These are phyloP conservation scores for Mystacornis crossleyi DNA, from an alignment of 2,113 vertebrate genomes.

Conservation along the genomic window DNA sequence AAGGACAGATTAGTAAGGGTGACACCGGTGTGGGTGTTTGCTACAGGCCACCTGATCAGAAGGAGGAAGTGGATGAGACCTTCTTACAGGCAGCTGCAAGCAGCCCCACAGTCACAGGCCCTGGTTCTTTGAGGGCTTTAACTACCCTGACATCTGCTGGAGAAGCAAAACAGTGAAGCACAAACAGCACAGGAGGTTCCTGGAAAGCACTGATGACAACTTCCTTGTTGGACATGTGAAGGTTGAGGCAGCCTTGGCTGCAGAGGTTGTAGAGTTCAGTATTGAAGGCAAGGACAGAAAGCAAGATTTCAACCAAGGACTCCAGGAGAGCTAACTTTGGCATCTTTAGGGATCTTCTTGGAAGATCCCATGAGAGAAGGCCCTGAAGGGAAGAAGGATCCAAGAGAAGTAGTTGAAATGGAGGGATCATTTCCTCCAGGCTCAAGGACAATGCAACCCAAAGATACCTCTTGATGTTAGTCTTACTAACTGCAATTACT, in stretches of 20 bases:
- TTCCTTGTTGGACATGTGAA: not conserved
- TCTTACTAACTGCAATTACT: not conserved
- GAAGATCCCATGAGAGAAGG: not conserved
- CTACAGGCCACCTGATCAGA: not conserved
- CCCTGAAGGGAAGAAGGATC: not conserved
- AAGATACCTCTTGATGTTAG: not conserved
- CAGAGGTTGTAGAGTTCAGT: not conserved
- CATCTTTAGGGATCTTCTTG: not conserved
- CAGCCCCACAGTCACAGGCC: not conserved
- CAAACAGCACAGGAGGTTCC: not conserved
- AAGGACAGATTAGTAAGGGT: not conserved
- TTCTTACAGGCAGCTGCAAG: not conserved
- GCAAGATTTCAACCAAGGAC: not conserved
- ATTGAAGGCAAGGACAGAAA: not conserved
- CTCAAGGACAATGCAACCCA: not conserved
- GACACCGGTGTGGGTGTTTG: not conserved
- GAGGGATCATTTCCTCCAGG: not conserved
- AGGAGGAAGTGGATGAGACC: not conserved
- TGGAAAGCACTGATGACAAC: not conserved
- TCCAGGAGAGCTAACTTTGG: not conserved
- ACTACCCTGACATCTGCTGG: not conserved
- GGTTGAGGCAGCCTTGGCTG: not conserved
- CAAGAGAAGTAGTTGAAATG: not conserved
- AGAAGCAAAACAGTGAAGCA: not conserved
- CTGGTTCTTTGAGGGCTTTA: not conserved